Percentiles rank a stretch among this genome's conserved stretches.
Evolutionary conservation across 37 sponge, comb jelly and placozoan genomes (phyloP).

Genomic region (Spongilla lacustris): DNA sequence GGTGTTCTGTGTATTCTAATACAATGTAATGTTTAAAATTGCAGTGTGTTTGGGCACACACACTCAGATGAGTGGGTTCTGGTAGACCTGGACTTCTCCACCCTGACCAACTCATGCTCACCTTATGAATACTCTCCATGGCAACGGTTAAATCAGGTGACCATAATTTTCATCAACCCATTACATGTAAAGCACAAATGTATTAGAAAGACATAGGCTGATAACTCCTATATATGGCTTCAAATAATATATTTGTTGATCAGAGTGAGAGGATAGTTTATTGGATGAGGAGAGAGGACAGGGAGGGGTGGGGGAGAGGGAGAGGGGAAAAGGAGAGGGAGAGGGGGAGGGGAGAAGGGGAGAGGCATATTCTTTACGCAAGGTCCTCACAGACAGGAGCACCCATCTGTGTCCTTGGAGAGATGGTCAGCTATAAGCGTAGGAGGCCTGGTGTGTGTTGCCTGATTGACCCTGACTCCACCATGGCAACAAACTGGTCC

Average conservation of each 20-base stretch:
- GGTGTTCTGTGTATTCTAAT: not conserved
- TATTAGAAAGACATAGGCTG: too few relatives aligned
- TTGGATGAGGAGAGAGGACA: not conserved
- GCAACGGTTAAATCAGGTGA: slow-evolving; percentile 70
- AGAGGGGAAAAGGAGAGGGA: too few relatives aligned
- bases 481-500: slow-evolving; percentile 29
- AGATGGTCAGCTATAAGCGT: slow-evolving; percentile 60
- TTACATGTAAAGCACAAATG: too few relatives aligned
- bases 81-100: slow-evolving; percentile 71
- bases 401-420: slow-evolving; percentile 68
- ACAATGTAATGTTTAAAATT: slow-evolving; percentile 45
- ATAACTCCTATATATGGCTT: too few relatives aligned
- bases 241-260: too few relatives aligned
- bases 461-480: slow-evolving; percentile 59
- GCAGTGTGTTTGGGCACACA: not conserved
- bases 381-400: not conserved
- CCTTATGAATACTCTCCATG: slow-evolving; percentile 45
- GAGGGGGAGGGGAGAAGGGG: too few relatives aligned
- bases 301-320: not conserved
- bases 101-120: slow-evolving; percentile 3
- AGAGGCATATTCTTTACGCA: not conserved
- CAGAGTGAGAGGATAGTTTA: too few relatives aligned
- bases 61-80: slow-evolving; percentile 62
- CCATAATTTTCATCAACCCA: not conserved
- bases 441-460: slow-evolving; percentile 62